These are phyloP conservation scores for Acanthornis magna DNA, from an alignment of 2,797 vertebrate species.

Conservation along the genomic window DNA sequence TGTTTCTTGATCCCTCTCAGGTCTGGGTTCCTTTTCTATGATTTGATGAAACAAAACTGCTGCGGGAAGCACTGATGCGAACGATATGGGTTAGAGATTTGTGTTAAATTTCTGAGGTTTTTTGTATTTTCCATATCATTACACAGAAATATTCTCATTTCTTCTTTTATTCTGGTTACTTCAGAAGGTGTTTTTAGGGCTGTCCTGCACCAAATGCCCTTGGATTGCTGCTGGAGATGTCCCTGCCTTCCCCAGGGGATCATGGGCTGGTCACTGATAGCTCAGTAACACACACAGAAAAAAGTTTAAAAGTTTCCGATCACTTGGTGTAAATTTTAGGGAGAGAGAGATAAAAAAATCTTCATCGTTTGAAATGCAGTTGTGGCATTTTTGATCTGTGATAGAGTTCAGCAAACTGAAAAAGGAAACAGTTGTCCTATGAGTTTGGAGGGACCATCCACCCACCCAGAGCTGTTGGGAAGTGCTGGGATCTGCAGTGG, in stretches of 20 bases:
- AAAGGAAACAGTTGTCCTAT: background rate
- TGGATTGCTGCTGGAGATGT: background rate
- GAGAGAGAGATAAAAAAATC: background rate
- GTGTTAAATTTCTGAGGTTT: background rate
- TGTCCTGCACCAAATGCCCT: background rate
- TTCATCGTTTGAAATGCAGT: background rate
- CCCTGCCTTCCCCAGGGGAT: background rate
- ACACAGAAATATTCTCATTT: background rate
- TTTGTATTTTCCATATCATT: background rate
- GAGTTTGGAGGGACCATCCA: background rate
- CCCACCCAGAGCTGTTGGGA: background rate
- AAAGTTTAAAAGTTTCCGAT: background rate
- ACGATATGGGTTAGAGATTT: background rate
- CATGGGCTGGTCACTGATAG: background rate
- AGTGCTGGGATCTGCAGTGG: background rate
- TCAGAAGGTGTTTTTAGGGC: background rate
- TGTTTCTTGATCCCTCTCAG: background rate
- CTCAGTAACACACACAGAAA: background rate
- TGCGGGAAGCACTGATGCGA: background rate
- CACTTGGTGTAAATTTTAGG: background rate
- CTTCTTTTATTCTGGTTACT: background rate
- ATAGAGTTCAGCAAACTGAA: background rate
- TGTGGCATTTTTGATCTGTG: background rate
- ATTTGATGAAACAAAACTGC: background rate
- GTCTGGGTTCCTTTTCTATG: background rate